Percentiles rank a stretch among this genome's conserved stretches.
These are phyloP conservation scores for Gadus macrocephalus DNA, from an alignment of 2,113 vertebrate species.

Conservation along the genomic window DNA sequence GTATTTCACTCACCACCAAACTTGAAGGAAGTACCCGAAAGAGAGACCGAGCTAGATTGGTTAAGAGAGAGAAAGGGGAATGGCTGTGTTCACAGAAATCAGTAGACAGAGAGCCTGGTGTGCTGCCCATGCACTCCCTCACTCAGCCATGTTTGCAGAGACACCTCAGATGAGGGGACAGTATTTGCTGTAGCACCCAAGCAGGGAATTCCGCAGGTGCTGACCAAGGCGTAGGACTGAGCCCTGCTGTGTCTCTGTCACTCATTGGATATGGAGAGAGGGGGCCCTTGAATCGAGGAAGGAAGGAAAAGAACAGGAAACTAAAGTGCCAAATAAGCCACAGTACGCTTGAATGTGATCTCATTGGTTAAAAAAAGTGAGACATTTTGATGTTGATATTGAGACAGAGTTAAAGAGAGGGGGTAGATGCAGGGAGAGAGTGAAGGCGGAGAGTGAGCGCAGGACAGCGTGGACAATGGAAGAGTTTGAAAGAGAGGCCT, in stretches of 20 bases:
- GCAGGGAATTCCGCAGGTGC: constrained; percentile 78
- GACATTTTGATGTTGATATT: constrained; percentile 27
- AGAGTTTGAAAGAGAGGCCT: constrained; percentile 46
- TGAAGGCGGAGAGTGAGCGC: constrained; percentile 20
- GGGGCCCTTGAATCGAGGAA: too few relatives aligned
- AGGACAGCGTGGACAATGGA: constrained; percentile 26
- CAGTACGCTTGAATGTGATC: constrained; percentile 27
- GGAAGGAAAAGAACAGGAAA: background rate
- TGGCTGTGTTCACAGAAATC: background rate
- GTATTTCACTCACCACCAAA: constrained; percentile 7
- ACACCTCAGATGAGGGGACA: constrained; percentile 63
- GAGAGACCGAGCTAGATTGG: constrained; percentile 2
- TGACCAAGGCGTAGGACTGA: constrained; percentile 66
- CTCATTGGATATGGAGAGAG: too few relatives aligned
- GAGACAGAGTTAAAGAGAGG: constrained; percentile 33
- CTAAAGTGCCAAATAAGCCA: constrained; percentile 43
- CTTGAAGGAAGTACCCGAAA: background rate
- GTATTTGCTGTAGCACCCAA: constrained; percentile 83
- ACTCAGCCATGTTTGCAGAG: constrained; percentile 59
- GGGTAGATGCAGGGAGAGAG: constrained; percentile 35
- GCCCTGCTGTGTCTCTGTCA: constrained; percentile 37
- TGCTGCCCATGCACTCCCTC: constrained; percentile 33
- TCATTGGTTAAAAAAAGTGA: constrained; percentile 20
- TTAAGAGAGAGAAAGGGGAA: background rate
- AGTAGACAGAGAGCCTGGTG: constrained; percentile 13